Conservation (phyloP, 1,140 invertebrate species). For the Orussus abietinus region DNA sequence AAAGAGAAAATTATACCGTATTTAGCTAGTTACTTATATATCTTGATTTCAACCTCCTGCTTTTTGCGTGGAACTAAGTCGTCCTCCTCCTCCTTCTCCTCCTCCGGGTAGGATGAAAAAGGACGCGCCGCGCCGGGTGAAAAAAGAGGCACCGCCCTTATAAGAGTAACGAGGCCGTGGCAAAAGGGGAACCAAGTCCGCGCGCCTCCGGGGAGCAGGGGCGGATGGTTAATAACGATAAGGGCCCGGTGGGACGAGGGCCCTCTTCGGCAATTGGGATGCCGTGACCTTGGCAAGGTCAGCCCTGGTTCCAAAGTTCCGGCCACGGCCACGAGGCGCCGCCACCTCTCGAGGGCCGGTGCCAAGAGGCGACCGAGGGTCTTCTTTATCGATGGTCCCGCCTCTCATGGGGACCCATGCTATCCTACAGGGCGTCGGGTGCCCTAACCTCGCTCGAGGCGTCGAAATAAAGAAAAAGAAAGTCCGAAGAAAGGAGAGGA, state of each 20-base stretch:
- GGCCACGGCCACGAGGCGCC: slow-evolving; percentile 37
- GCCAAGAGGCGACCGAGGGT: slow-evolving; percentile 9
- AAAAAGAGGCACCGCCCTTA: slow-evolving; percentile 14
- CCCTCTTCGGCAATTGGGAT: slow-evolving; percentile 33
- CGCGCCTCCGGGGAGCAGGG: slow-evolving; percentile 31
- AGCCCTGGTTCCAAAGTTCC: slow-evolving; percentile 36
- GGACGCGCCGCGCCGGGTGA: slow-evolving; percentile 4
- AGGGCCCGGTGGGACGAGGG: slow-evolving; percentile 24
- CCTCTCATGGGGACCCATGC: slow-evolving; percentile 2
- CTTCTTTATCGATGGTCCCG: slow-evolving; percentile 33
- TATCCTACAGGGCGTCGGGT: too few species aligned
- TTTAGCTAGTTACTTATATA: too few species aligned
- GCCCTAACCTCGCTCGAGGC: too few species aligned
- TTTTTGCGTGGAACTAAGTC: neutral
- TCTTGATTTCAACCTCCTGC: too few species aligned
- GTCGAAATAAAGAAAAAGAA: too few species aligned
- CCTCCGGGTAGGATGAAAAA: too few species aligned
- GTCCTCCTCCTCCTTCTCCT: too few species aligned
- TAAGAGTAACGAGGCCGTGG: slow-evolving; percentile 4
- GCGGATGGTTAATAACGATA: slow-evolving; percentile 38
- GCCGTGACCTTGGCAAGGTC: slow-evolving; percentile 49
- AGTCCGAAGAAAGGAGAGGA: too few species aligned
- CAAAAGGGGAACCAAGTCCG: slow-evolving; percentile 11
- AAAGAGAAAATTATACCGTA: too few species aligned
- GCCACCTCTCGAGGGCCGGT: slow-evolving; percentile 28